A percentile compares a stretch with the other conserved stretches of the same genome.
phyloP scores from a whole-genome alignment of 2,888 invertebrate species.

The Drosophila anomelani region DNA sequence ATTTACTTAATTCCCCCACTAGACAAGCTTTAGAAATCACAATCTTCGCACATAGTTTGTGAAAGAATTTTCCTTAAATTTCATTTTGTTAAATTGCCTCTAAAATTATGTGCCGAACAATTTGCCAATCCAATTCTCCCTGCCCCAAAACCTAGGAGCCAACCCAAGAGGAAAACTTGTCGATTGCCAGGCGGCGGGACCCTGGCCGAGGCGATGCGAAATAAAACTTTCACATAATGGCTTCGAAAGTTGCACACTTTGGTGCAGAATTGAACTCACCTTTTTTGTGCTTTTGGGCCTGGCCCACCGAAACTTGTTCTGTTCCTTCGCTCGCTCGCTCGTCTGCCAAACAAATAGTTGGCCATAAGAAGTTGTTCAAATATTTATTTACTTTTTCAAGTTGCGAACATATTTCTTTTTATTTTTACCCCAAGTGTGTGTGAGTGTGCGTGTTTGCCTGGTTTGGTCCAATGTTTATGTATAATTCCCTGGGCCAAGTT shows the following conservation, averaged over 20 bases:
- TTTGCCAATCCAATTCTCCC: conserved; percentile 53
- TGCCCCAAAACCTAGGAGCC: conserved; percentile 35
- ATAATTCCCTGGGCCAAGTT: conserved; percentile 60
- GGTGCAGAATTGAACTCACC: conserved; percentile 43
- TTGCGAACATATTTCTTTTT: conserved; percentile 54
- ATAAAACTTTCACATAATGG: conserved; percentile 63
- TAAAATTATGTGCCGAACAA: conserved; percentile 71
- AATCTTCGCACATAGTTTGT: conserved; percentile 10
- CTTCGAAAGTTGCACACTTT: conserved; percentile 44
- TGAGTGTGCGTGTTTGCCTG: conserved; percentile 12
- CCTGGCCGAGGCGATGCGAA: conserved; percentile 45
- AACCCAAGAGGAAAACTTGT: conserved; percentile 58
- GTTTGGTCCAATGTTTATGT: conserved; percentile 45
- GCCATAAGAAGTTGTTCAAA: conserved; percentile 80
- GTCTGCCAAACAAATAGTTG: conserved; percentile 71
- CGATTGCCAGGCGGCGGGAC: conserved; percentile 39
- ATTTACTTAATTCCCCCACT: conserved; percentile 1
- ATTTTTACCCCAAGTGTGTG: conserved; percentile 3
- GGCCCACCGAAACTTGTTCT: conserved; percentile 44
- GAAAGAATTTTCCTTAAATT: conserved; percentile 32
- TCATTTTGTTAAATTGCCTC: conserved; percentile 72
- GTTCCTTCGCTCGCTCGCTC: conserved; percentile 4
- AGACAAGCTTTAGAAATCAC: background rate
- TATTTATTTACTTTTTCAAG: conserved; percentile 78
- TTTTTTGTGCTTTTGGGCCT: conserved; percentile 38